phyloP scores from a whole-genome alignment of 1,140 invertebrate species.

The Drosophila lowei region DNA sequence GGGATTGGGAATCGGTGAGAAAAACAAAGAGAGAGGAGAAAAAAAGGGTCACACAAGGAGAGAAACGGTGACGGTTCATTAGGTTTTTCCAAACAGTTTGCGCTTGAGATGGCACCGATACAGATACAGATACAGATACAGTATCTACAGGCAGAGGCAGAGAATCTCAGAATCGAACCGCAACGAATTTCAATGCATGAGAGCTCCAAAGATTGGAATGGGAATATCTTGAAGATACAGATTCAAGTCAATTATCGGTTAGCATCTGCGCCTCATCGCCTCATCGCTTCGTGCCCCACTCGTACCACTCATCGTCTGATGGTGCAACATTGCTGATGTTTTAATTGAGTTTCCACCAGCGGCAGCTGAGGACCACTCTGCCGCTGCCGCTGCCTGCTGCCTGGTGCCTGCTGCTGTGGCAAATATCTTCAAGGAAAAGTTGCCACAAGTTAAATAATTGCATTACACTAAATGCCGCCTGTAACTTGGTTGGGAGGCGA shows the following conservation, averaged over 20 bases:
- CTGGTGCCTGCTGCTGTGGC: not conserved
- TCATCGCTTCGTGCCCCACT: not conserved
- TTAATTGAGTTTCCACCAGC: slow-evolving; percentile 76
- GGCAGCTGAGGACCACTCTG: slow-evolving; percentile 59
- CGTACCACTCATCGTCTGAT: slow-evolving; percentile 1
- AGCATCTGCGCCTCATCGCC: slow-evolving; percentile 60
- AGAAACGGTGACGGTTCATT: slow-evolving; percentile 59
- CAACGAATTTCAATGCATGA: slow-evolving; percentile 16
- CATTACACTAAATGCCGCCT: slow-evolving; percentile 70
- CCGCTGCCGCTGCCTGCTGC: not conserved
- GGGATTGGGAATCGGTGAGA: slow-evolving; percentile 49
- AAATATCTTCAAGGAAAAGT: slow-evolving; percentile 41
- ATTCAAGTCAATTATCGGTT: slow-evolving; percentile 76
- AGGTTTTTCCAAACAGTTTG: slow-evolving; percentile 58
- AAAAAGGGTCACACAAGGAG: not conserved
- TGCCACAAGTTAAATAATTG: slow-evolving; percentile 76
- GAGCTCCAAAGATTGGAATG: not conserved
- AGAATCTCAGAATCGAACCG: slow-evolving; percentile 7
- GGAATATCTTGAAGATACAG: slow-evolving; percentile 13
- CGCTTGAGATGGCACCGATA: slow-evolving; percentile 34
- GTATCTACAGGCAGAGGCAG: not conserved
- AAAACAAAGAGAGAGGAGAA: slow-evolving; percentile 46
- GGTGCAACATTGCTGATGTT: slow-evolving; percentile 62
- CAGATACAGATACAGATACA: not conserved
- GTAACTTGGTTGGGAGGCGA: slow-evolving; percentile 22